Conservation (phyloP, 2,113 vertebrate species). For the Leucopsar rothschildi region DNA sequence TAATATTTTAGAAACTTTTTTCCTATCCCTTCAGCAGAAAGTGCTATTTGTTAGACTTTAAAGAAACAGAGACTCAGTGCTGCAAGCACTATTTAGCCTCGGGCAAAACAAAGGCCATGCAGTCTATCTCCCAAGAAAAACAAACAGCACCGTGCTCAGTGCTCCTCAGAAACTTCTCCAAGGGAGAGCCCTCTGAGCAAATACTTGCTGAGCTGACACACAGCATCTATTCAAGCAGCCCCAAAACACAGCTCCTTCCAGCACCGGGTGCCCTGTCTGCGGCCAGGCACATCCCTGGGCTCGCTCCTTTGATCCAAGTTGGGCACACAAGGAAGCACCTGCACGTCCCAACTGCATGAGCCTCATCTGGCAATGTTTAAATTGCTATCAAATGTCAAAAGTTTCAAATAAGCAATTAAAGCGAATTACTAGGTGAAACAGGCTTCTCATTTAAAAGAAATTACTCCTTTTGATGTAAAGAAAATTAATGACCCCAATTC, state of each 20-base stretch:
- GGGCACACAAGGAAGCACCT: conserved; percentile 45
- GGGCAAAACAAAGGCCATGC: neutral
- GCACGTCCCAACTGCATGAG: neutral
- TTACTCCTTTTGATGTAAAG: conserved; percentile 56
- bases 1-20: conserved; percentile 5
- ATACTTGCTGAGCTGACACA: neutral
- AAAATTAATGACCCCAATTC: conserved; percentile 63
- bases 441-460: conserved; percentile 57
- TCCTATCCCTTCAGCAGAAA: neutral
- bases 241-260: neutral
- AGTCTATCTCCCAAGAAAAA: conserved; percentile 28
- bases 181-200: neutral
- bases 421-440: conserved; percentile 47
- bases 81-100: neutral
- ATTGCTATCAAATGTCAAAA: conserved; percentile 62
- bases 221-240: neutral
- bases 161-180: neutral
- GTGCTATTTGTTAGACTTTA: neutral
- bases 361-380: conserved; percentile 54
- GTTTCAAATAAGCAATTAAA: conserved; percentile 61
- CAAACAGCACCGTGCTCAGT: neutral
- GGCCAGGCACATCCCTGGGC: neutral
- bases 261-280: accelerated
- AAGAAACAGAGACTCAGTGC: neutral
- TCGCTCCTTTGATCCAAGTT: neutral